phyloP scores from a whole-genome alignment of 2,888 invertebrate species.

The Acleris emargana region DNA sequence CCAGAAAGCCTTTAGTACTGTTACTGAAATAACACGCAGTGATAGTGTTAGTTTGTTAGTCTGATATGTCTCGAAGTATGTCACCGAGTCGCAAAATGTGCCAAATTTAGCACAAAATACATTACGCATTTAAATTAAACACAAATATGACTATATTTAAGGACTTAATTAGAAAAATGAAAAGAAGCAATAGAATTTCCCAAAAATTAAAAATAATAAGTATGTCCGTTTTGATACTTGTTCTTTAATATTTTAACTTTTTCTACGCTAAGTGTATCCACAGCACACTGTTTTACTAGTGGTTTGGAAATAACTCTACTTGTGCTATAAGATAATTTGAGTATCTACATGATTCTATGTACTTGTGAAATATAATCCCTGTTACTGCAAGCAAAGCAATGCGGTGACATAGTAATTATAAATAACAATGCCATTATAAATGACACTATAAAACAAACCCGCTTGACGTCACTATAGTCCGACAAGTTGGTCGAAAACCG shows the following conservation, averaged over 20 bases:
- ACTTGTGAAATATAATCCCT: conserved; percentile 9
- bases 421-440: conserved; percentile 29
- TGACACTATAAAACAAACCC: background rate
- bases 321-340: conserved; percentile 16
- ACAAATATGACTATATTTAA: no score
- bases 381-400: conserved; percentile 63
- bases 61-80: background rate
- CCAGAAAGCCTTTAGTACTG: background rate
- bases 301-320: conserved; percentile 23
- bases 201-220: background rate
- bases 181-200: background rate
- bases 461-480: background rate
- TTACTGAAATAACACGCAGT: conserved; percentile 18
- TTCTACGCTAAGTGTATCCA: conserved; percentile 12
- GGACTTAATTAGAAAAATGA: no score
- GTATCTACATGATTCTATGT: conserved; percentile 29
- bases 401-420: conserved; percentile 52
- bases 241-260: conserved; percentile 6
- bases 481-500: no score
- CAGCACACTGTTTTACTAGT: conserved; percentile 27
- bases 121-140: no score
- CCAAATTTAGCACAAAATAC: background rate
- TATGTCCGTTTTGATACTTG: background rate
- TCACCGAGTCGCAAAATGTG: background rate
- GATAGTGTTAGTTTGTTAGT: conserved; percentile 10